Evolutionary conservation across 2,888 invertebrate species (phyloP), one percentile per base, ranked within the genome.

Genomic region (Sarcophaga caerulescens): DNA sequence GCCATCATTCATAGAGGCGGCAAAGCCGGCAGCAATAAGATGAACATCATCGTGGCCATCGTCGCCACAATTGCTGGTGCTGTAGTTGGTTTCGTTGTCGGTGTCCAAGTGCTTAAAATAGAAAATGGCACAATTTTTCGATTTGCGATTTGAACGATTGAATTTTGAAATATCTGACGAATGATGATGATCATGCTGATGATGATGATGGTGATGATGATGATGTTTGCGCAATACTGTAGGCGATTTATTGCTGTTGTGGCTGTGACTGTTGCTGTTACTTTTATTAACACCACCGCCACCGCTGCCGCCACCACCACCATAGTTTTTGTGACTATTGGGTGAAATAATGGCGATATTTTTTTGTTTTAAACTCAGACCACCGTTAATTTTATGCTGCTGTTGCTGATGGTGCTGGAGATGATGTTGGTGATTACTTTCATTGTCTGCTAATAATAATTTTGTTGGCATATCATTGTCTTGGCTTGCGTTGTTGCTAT

Each of bases 71-170:
- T 85, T 89, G 6, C 88, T 88, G 77, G 90, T 91, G 80, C 90
- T 90, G 91, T 94, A 94, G 90, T 96, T 91, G 65, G 92, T 92
- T 92, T 97, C 97, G 14, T 97, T 96, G 92, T 97, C 97, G 17
- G 97, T 97, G 92, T 98, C 97, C 93, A 95, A 95, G 93, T 97
- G 97, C 92, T 95, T 96, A 93, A 97, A 97, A 93, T 97, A 97
- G 93, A 96, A 97, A 86, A 96, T 97, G 89, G 96, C 97, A 92
- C 96, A 95, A 92, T 97, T 97, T 92, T 96, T 96, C 21, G 97
- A 96, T 92, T 96, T 96, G 88, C 96, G 94, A 92, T 96, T 96
- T 12, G 97, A 96, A 89, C 96, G 94, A 91, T 95, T 95, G 91
- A 94, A 95, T 92, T 94, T 95, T 60, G 95, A 95, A 59, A 94